Percentiles rank a stretch among this genome's conserved stretches.
phyloP scores from a whole-genome alignment of 1,140 invertebrate genomes.

The Paralvinella palmiformis region DNA sequence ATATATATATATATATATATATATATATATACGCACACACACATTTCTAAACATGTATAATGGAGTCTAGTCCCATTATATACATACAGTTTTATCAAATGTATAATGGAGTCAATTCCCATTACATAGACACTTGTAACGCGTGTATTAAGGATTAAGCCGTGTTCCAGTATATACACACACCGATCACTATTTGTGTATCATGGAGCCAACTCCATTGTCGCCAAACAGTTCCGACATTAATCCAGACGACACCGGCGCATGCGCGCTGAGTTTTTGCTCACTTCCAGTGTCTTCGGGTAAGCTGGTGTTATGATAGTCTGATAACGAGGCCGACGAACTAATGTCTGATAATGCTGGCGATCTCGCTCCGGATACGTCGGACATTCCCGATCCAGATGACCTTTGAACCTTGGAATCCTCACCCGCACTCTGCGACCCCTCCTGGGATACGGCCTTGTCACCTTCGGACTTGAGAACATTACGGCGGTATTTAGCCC shows the following conservation, averaged over 20 bases:
- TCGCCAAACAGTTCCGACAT: background rate
- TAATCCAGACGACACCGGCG: background rate
- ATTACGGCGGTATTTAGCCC: slow-evolving; percentile 94
- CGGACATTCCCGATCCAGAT: background rate
- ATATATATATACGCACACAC: background rate
- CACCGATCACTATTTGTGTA: background rate
- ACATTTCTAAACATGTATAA: background rate
- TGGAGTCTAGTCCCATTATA: background rate
- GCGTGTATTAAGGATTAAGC: background rate
- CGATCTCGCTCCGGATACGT: background rate
- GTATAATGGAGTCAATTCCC: background rate
- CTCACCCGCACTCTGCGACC: background rate
- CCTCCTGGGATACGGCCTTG: background rate
- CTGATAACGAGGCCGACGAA: slow-evolving; percentile 2
- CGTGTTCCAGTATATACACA: background rate
- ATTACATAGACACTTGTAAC: background rate
- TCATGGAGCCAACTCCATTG: background rate
- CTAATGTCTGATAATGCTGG: slow-evolving; percentile 1
- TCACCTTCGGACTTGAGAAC: slow-evolving; percentile 71
- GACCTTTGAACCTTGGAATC: no score
- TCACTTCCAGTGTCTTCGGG: background rate
- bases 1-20: background rate
- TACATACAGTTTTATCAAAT: background rate
- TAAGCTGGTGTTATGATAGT: background rate
- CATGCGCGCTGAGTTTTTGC: no score